A percentile compares a stretch with the other conserved stretches of the same genome.
These are phyloP conservation scores for Catagonus wagneri DNA, from an alignment of 2,113 vertebrate species.

Conservation along the genomic window DNA sequence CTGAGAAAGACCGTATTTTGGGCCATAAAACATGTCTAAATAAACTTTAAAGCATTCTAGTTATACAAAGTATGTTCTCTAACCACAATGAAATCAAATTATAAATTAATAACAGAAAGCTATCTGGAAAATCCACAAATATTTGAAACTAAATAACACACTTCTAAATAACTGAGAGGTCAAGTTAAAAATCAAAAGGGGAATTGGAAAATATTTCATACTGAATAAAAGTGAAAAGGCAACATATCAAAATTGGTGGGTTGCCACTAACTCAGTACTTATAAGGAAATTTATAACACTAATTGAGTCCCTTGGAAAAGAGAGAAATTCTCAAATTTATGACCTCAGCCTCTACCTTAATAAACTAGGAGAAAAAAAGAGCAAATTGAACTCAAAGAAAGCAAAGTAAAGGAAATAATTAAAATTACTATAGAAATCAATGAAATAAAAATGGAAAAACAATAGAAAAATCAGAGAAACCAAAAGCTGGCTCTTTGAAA, in stretches of 20 bases:
- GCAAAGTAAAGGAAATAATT: slow-evolving; percentile 23
- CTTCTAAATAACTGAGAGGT: slow-evolving; percentile 68
- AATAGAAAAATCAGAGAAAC: slow-evolving; percentile 35
- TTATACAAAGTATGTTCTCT: slow-evolving; percentile 60
- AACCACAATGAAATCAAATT: slow-evolving; percentile 76
- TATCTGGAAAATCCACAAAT: slow-evolving; percentile 75
- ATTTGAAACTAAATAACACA: slow-evolving; percentile 74
- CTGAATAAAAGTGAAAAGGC: slow-evolving; percentile 45
- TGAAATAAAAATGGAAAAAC: slow-evolving; percentile 26
- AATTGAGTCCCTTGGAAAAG: slow-evolving; percentile 14
- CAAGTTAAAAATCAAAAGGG: slow-evolving; percentile 62
- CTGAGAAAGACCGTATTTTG: slow-evolving; percentile 65
- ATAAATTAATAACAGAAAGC: slow-evolving; percentile 80
- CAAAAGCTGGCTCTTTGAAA: background rate
- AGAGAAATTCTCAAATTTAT: slow-evolving; percentile 43
- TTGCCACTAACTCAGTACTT: slow-evolving; percentile 2
- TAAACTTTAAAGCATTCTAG: slow-evolving; percentile 72
- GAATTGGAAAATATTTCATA: slow-evolving; percentile 31
- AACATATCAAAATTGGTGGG: slow-evolving; percentile 35
- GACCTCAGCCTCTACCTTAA: slow-evolving; percentile 30
- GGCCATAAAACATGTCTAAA: slow-evolving; percentile 68
- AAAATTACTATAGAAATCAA: slow-evolving; percentile 9
- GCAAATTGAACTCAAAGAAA: background rate
- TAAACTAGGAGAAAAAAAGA: slow-evolving; percentile 25
- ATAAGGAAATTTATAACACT: slow-evolving; percentile 19